phyloP scores from a whole-genome alignment of 2,888 invertebrate species.

The Trilocha varians region DNA sequence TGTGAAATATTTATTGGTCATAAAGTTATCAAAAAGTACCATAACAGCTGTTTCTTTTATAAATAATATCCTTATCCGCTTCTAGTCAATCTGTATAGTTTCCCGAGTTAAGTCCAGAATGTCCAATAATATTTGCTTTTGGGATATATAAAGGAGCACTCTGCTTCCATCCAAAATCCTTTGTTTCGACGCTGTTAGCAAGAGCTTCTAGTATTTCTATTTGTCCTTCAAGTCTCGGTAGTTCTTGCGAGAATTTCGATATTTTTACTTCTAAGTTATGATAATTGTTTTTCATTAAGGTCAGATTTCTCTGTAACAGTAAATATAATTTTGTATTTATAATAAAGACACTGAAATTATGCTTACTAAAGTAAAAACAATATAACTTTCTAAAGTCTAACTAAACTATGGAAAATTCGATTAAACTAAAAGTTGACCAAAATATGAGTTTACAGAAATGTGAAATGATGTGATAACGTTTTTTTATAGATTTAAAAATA shows the following conservation, averaged over 20 bases:
- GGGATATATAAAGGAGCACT: constrained; percentile 25
- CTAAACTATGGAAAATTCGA: no score
- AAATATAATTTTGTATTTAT: no score
- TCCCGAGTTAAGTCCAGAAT: constrained; percentile 9
- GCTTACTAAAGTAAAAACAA: no score
- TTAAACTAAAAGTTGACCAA: no score
- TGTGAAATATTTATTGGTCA: not conserved
- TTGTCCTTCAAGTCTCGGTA: constrained; percentile 55
- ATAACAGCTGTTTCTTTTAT: constrained; percentile 14
- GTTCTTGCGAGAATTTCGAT: constrained; percentile 33
- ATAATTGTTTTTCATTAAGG: constrained; percentile 37
- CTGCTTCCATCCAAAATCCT: constrained; percentile 30
- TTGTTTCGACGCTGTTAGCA: constrained; percentile 30
- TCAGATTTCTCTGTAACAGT: constrained; percentile 43
- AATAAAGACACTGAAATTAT: no score
- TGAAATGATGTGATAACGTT: no score
- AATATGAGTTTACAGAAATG: no score
- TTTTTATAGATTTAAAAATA: no score
- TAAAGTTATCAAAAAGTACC: constrained; percentile 11
- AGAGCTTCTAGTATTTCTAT: constrained; percentile 45
- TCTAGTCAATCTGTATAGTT: constrained; percentile 23
- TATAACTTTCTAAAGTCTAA: no score
- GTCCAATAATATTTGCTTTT: constrained; percentile 28
- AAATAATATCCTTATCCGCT: constrained; percentile 5
- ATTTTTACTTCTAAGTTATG: constrained; percentile 40